Evolutionary conservation across 2,888 invertebrate species (phyloP), one percentile per base, ranked within the genome.

Genomic region (Ramazzottius varieornatus): DNA sequence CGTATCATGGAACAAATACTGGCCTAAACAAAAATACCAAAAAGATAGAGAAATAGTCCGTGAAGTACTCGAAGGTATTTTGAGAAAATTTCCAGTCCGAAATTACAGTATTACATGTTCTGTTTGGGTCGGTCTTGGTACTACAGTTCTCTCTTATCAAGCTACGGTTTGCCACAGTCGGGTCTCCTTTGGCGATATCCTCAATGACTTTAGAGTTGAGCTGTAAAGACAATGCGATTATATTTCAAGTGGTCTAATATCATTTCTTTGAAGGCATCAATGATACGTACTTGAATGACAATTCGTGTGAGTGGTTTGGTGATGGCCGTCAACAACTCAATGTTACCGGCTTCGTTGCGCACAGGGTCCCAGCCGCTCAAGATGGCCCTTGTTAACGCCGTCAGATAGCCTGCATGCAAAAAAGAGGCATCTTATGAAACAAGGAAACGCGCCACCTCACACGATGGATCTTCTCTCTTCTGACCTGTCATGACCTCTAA

Each of bases 401-500:
- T 34, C 29, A 68, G 34, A 32, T 65, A 40, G 32, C 66, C 66
- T 66, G 34, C 8, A 33, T 8, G 24, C 20, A 40, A 40, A 40
- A 13, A 13, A 40, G 40, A 40, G 40, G 20, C 8, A 40, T 20
- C 40, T 40, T 40, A 40, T 40, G 20, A n/a, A n/a, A n/a, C n/a
- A n/a, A n/a, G n/a, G n/a, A n/a, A n/a, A n/a, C n/a, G n/a, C n/a
- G n/a, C n/a, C n/a, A n/a, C n/a, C n/a, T n/a, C n/a, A n/a, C n/a
- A n/a, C n/a, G n/a, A n/a, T n/a, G n/a, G n/a, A n/a, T n/a, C n/a
- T n/a, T n/a, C n/a, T n/a, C n/a, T n/a, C n/a, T n/a, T 16, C 63
- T 33, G 65, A 75, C 74, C 74, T 46, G 75, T 74, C 33, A 73
- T 68, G 16, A 76, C 72, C 71, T 81, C 81, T 4, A 80, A 65